phyloP scores from a whole-genome alignment of 2,113 vertebrate species.

The Halcyon senegalensis region DNA sequence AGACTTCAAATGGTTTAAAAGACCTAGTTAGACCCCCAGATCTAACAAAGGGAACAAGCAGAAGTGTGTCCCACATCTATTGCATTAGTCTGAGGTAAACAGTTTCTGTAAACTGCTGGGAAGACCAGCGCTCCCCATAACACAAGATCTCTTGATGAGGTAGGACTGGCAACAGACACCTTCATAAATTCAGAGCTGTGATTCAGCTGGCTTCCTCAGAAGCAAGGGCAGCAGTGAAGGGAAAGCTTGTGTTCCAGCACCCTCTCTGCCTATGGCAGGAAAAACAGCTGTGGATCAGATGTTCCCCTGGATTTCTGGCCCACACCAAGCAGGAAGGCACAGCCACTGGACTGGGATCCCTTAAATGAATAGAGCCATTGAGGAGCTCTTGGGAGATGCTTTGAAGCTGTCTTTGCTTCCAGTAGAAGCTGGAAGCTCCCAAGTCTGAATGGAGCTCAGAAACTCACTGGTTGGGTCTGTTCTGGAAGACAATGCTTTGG shows the following conservation, averaged over 20 bases:
- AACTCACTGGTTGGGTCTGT: not conserved
- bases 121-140: rapidly evolving
- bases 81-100: not conserved
- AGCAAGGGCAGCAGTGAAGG: rapidly evolving
- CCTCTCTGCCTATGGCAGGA: not conserved
- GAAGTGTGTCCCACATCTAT: not conserved
- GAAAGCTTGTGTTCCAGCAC: not conserved
- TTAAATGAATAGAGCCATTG: not conserved
- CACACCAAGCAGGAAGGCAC: not conserved
- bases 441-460: not conserved
- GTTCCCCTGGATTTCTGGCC: not conserved
- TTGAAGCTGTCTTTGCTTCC: not conserved
- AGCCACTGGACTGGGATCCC: not conserved
- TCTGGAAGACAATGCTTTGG: not conserved
- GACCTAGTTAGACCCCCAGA: not conserved
- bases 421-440: not conserved
- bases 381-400: not conserved
- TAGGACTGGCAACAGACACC: not conserved
- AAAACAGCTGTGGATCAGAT: not conserved
- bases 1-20: not conserved
- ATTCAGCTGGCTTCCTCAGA: not conserved
- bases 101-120: not conserved
- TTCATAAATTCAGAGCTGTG: not conserved
- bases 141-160: not conserved
- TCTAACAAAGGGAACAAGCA: not conserved